phyloP scores from a whole-genome alignment of 2,113 vertebrate species.

The Hippoglossus stenolepis region DNA sequence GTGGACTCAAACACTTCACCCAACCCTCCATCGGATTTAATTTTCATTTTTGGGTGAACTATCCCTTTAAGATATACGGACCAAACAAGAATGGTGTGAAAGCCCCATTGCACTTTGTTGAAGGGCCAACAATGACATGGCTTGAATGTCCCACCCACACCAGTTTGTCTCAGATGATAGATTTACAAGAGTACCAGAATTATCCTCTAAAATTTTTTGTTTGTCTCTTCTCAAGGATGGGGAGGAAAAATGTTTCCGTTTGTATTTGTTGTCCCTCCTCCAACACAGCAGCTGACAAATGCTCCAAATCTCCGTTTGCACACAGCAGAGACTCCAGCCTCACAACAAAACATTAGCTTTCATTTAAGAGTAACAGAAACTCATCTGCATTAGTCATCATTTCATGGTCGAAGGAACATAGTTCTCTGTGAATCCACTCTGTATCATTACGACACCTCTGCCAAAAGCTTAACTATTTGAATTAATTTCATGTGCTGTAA shows the following conservation, averaged over 20 bases:
- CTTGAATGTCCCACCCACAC: not conserved
- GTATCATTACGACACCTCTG: too few species aligned
- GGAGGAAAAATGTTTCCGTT: not conserved
- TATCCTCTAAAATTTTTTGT: not conserved
- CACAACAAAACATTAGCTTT: slow-evolving; percentile 39
- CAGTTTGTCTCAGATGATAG: not conserved
- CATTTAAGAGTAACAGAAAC: slow-evolving; percentile 61
- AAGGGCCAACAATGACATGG: too few species aligned
- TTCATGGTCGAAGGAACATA: slow-evolving; percentile 5
- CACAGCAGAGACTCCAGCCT: slow-evolving; percentile 1
- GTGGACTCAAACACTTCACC: too few species aligned
- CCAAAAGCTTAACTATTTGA: not conserved
- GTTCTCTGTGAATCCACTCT: not conserved
- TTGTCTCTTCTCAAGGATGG: too few species aligned
- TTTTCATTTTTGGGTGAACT: too few species aligned
- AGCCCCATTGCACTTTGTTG: too few species aligned
- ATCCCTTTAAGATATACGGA: too few species aligned
- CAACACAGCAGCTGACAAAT: not conserved
- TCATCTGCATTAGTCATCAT: slow-evolving; percentile 23
- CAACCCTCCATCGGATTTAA: too few species aligned
- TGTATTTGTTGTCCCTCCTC: not conserved
- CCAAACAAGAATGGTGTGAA: too few species aligned
- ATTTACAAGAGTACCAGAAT: not conserved
- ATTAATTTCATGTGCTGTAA: not conserved
- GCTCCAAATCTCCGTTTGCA: not conserved